These are phyloP conservation scores for Amphipyra tragopoginis DNA, from an alignment of 2,888 invertebrate genomes.

Conservation along the genomic window DNA sequence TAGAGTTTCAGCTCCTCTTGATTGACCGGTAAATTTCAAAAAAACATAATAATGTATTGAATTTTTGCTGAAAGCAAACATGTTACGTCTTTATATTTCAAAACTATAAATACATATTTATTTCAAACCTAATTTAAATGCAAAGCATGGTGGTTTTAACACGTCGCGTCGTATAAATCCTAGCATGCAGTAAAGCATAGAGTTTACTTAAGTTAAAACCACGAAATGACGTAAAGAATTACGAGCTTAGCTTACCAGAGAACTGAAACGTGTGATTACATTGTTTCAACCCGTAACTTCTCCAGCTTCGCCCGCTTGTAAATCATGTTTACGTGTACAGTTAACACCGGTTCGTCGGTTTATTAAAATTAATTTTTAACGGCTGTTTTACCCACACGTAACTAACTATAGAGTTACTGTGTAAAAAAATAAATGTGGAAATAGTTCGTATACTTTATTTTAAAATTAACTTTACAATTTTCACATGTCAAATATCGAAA, in stretches of 20 bases:
- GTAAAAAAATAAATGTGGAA: no score
- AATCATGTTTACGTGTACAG: slow-evolving; percentile 47
- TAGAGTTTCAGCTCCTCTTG: no score
- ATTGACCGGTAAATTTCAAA: no score
- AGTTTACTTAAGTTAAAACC: slow-evolving; percentile 5
- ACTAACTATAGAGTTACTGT: background rate
- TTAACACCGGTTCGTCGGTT: slow-evolving; percentile 25
- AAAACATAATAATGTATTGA: no score
- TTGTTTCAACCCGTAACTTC: slow-evolving; percentile 46
- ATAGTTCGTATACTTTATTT: no score
- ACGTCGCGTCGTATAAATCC: background rate
- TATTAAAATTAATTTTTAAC: slow-evolving; percentile 41
- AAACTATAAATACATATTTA: no score
- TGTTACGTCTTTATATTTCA: no score
- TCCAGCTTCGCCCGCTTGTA: slow-evolving; percentile 25
- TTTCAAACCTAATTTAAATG: background rate
- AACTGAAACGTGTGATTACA: slow-evolving; percentile 37
- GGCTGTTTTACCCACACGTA: slow-evolving; percentile 10
- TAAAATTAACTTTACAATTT: no score
- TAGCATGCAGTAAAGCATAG: slow-evolving; percentile 12
- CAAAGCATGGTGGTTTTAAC: background rate
- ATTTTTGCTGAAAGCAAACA: no score
- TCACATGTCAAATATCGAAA: no score
- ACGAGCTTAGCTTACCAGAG: slow-evolving; percentile 9
- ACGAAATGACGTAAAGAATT: slow-evolving; percentile 25